Base-by-base conservation (phyloP, 1,140 invertebrate genomes). In the Panagrolaimus sp. region DNA sequence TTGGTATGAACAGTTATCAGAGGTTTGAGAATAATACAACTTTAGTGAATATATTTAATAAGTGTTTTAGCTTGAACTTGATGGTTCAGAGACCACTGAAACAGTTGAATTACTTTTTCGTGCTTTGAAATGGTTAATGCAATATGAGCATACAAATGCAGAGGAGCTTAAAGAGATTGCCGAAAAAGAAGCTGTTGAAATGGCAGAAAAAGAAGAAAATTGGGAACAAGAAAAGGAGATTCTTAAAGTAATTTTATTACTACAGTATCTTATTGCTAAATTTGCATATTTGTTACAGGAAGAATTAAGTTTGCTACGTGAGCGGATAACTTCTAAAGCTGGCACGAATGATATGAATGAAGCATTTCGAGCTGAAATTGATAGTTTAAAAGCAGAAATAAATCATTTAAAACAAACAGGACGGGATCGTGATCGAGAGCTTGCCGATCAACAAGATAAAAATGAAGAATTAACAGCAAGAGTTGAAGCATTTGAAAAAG, bases 361-460 rank as follows among this genome's bases (percentile, higher is more conserved):
- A 70, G 76, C 80, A 9, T 82, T 81, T 43, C 68, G 79, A 25
- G 78, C 72, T 9, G 81, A 81, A 62, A 81, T 82, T 51, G 78
- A 82, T 53, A 79, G 72, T 66, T 67, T 81, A 51, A 76, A 79
- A 31, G 75, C 77, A 11, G 79, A 81, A 66, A 81, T 82, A 46
- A 47, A 72, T 16, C 69, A 76, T 20, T 45, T 81, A 31, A 80
- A 78, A 51, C 69, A 79, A 66, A 45, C 63, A 47, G 70, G 62
- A 47, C 46, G 79, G 20, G 79, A 81, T 47, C 42, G 80, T 48
- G 79, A 81, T 53, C 43, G 74, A 23, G 80, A 81, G 69, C 66
- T 81, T 62, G 68, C 74, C 14, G 78, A 81, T 67, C 71, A 76
- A 67, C 62, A 76, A 31, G 78, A 81, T 9, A 74, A 67, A 63